Evolutionary conservation across 2,113 vertebrate genomes (phyloP), one percentile per base, ranked within the genome.

Genomic region (Procavia capensis): DNA sequence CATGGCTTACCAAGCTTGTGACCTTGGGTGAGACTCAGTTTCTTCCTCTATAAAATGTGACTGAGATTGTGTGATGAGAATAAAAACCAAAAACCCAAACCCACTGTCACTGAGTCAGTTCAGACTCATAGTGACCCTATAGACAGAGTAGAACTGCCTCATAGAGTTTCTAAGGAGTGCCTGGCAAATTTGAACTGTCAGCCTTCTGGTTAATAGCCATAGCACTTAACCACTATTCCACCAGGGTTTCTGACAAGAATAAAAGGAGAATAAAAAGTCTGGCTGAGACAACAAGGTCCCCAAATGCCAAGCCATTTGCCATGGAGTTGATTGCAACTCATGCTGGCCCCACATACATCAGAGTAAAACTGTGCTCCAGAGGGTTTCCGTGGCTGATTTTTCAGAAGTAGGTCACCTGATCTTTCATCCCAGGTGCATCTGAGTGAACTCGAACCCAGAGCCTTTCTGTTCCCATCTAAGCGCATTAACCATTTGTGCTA

Each of bases 11-110:
- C 7, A 24, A 75, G 20, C 57, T 57, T 92, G 43, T 93, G 66
- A 68, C 34, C 4, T 90, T 80, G 27, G 41, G 36, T 57, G 79
- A 88, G 82, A 54, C 43, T 91, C 45, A 61, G 41, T 29, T 85
- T 76, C 19, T 6, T 92, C 20, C 47, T 92, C 68, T 85, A 19
- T 87, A 66, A 93, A 93, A 94, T 81, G 61, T 29, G 45, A 70
- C 47, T 66, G 54, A 93, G 50, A 86, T 83, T 88, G 9, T 80
- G 31, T 64, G 64, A 3, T 83, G 87, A 90, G 64, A 82, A 34
- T 90, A 41, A 84, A 85, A 59, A 54, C 20, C 29, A 13, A 0
- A 24, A 64, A 85, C 76, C 27, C 13, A 92, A n/a, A n/a, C n/a
- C n/a, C n/a, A n/a, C n/a, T n/a, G n/a, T n/a, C n/a, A n/a, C n/a